These are phyloP conservation scores for Papilio elwesi DNA, from an alignment of 2,888 invertebrate species.

Conservation along the genomic window DNA sequence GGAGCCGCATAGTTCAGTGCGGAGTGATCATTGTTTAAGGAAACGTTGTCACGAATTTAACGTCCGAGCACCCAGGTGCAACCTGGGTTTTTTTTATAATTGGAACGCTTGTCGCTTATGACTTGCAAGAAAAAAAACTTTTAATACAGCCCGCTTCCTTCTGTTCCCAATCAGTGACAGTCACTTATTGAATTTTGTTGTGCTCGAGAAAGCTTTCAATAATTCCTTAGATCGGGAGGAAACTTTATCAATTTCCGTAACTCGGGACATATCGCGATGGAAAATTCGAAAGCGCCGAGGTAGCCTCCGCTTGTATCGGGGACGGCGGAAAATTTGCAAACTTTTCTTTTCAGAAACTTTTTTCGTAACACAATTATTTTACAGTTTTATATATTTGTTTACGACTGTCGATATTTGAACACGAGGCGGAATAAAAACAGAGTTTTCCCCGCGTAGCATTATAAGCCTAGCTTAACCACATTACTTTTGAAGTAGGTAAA, in stretches of 20 bases:
- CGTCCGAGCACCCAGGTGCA: too few relatives aligned
- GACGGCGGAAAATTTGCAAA: constrained; percentile 38
- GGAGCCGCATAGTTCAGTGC: too few relatives aligned
- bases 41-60: too few relatives aligned
- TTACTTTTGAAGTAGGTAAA: not conserved
- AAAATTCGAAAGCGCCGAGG: constrained; percentile 52
- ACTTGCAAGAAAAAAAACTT: constrained; percentile 43
- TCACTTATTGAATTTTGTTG: constrained; percentile 83
- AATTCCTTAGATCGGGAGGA: constrained; percentile 72
- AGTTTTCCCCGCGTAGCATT: not conserved
- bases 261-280: constrained; percentile 67
- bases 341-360: constrained; percentile 35
- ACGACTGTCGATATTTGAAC: constrained; percentile 3
- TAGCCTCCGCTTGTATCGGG: constrained; percentile 35
- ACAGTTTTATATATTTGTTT: constrained; percentile 35
- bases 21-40: too few relatives aligned
- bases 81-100: not conserved
- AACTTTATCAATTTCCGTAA: constrained; percentile 83
- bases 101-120: constrained; percentile 10
- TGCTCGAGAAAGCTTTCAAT: constrained; percentile 78
- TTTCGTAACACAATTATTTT: constrained; percentile 37
- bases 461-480: not conserved
- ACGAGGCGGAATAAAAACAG: not conserved
- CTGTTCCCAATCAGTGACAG: constrained; percentile 75
- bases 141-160: constrained; percentile 44